A percentile compares a stretch with the other conserved stretches of the same genome.
Conservation (phyloP, 2,113 vertebrate species). For the Anhinga anhinga region DNA sequence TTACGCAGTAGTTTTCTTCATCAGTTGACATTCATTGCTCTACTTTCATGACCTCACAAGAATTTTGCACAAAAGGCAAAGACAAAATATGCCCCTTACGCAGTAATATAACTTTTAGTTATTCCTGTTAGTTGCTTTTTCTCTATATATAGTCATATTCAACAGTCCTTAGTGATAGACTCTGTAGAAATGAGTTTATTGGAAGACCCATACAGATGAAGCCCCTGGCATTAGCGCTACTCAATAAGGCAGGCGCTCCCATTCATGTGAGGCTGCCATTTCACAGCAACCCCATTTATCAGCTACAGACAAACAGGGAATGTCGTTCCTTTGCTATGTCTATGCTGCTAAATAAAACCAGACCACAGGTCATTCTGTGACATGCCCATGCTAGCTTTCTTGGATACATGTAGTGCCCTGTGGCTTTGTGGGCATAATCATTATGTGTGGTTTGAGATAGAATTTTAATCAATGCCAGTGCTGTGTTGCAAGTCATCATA, state of each 20-base stretch:
- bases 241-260: background rate
- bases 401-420: too few species aligned
- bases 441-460: background rate
- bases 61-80: background rate
- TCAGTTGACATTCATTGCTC: background rate
- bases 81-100: background rate
- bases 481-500: background rate
- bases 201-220: background rate
- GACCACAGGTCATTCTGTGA: background rate
- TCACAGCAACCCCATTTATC: background rate
- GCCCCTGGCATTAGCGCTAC: background rate
- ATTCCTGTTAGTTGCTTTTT: background rate
- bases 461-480: background rate
- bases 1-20: background rate
- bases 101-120: background rate
- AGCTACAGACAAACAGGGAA: background rate
- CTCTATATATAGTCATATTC: background rate
- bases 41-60: background rate
- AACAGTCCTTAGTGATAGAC: background rate
- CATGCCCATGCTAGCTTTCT: background rate
- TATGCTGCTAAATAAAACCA: background rate
- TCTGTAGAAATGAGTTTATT: background rate
- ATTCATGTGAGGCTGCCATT: background rate
- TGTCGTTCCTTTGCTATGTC: background rate
- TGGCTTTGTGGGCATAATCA: background rate